These are phyloP conservation scores for Exocentrus adspersus DNA, from an alignment of 2,888 invertebrate genomes.

Conservation along the genomic window DNA sequence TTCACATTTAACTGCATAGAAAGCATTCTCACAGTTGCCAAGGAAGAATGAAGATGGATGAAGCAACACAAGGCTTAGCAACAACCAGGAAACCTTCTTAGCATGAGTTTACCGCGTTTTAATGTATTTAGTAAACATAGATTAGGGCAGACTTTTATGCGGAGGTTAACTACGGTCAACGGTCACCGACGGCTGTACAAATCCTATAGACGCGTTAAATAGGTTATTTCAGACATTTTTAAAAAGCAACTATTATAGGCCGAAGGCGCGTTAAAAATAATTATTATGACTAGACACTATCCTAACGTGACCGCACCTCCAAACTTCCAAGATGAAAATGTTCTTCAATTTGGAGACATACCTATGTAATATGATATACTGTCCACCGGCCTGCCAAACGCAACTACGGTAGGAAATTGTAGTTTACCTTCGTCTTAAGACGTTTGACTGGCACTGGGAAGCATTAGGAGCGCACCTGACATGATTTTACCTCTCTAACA, in stretches of 20 bases:
- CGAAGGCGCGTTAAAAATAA: background rate
- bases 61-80: slow-evolving; percentile 11
- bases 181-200: slow-evolving; percentile 47
- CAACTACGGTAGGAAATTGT: no score
- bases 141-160: slow-evolving; percentile 45
- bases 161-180: slow-evolving; percentile 52
- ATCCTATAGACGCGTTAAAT: slow-evolving; percentile 38
- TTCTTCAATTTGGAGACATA: no score
- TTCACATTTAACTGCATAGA: background rate
- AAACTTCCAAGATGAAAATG: no score
- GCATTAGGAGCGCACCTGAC: no score
- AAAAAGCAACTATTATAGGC: slow-evolving; percentile 26
- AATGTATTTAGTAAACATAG: slow-evolving; percentile 41
- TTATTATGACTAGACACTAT: no score
- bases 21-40: slow-evolving; percentile 14
- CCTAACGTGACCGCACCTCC: no score
- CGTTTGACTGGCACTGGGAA: no score
- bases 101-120: slow-evolving; percentile 39
- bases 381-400: no score
- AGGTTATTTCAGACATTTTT: slow-evolving; percentile 30
- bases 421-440: no score
- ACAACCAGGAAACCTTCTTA: slow-evolving; percentile 22
- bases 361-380: no score
- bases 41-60: slow-evolving; percentile 20
- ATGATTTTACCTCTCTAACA: no score